These are phyloP conservation scores for Chymomyza costata DNA, from an alignment of 1,140 invertebrate species.

Conservation along the genomic window DNA sequence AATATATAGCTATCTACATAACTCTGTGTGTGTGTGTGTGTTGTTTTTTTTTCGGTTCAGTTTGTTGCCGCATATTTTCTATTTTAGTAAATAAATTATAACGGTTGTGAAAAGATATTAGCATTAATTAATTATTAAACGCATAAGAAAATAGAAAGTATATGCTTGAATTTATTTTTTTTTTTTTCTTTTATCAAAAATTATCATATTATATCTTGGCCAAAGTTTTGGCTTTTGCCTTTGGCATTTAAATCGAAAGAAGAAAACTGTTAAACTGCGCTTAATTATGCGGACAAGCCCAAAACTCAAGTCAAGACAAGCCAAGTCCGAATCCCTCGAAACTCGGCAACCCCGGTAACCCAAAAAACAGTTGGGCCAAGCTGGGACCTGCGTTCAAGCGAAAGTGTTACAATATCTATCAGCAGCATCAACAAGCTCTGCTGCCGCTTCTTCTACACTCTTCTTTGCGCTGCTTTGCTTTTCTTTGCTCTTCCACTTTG, in stretches of 20 bases:
- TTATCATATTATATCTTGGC: constrained; percentile 46
- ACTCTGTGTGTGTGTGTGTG: constrained; percentile 8
- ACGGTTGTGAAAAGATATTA: constrained; percentile 73
- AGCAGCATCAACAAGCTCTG: too few species aligned
- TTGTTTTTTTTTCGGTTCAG: constrained; percentile 15
- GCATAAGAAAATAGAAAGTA: constrained; percentile 72
- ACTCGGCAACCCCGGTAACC: constrained; percentile 6
- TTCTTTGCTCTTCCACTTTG: not conserved
- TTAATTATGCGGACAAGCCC: too few species aligned
- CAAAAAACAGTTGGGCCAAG: too few species aligned
- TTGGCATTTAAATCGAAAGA: too few species aligned
- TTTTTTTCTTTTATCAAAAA: constrained; percentile 26
- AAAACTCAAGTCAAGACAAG: too few species aligned
- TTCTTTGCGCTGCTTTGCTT: too few species aligned
- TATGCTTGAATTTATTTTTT: not conserved
- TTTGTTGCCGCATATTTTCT: constrained; percentile 43
- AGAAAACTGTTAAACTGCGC: too few species aligned
- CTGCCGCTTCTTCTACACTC: too few species aligned
- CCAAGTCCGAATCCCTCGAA: too few species aligned
- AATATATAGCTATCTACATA: not conserved
- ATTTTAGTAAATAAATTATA: constrained; percentile 69
- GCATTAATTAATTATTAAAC: constrained; percentile 73
- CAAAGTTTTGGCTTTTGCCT: too few species aligned
- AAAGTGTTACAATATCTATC: constrained; percentile 48
- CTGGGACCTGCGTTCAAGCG: too few species aligned